Evolutionary conservation across 2,797 vertebrate genomes (phyloP), one percentile per base, ranked within the genome.

Genomic region (Acropternis orthonyx): DNA sequence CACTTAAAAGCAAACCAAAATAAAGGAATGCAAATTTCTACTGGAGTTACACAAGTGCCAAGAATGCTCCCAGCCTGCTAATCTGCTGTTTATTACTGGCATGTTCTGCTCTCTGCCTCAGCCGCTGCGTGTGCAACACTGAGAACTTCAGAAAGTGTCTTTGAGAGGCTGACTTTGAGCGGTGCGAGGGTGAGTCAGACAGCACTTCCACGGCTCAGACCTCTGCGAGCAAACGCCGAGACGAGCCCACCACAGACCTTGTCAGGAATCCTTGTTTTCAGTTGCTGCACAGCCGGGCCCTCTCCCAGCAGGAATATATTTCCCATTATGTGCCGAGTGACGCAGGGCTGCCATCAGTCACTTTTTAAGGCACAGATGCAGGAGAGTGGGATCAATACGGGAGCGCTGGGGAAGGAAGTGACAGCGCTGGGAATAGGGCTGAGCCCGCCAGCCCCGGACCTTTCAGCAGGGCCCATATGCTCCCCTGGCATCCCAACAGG

Each of bases 1-100:
- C 92, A 93, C 92, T 71, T 75, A 80, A 87, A 95, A 87, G 72
- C 72, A 89, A 82, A 92, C 74, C 74, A 89, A 92, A 89, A 81
- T 67, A 69, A 43, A 90, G 69, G 52, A 67, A 95, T 80, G 84
- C 87, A 91, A 87, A 96, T 94, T 82, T 54, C 8, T 59, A 52
- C 26, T 2, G 78, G 86, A 95, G 68, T 92, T 67, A 89, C 7
- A 65, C 63, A 73, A 88, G 55, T 46, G 88, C 90, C 77, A 89
- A 68, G 78, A 82, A 94, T 22, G 49, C 71, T 85, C 61, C 0
- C 19, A 92, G 92, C 71, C 86, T 32, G 41, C 72, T 83, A 58
- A 92, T 91, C 72, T 74, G n/a, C 88, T 93, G 86, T 87, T 93
- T 85, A 51, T 65, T 19, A 36, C 88, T 92, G 3, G 2, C 39